These are phyloP conservation scores for Rhinoptilus africanus DNA, from an alignment of 2,113 vertebrate genomes.

Conservation along the genomic window DNA sequence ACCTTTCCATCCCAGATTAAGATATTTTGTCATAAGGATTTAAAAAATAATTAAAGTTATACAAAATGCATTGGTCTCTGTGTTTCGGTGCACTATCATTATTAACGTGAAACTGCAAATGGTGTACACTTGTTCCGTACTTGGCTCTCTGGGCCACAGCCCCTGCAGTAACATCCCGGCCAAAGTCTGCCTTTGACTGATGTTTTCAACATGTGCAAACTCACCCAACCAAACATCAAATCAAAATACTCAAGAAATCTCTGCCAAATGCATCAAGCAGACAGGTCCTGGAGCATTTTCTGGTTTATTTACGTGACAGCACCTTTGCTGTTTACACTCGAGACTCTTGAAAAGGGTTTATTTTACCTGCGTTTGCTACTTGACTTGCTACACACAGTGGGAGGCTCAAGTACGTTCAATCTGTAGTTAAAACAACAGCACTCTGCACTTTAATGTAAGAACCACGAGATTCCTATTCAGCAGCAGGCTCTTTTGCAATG, in stretches of 20 bases:
- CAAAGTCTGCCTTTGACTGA: background rate
- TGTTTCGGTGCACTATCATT: no score
- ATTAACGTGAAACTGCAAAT: background rate
- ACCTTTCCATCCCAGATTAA: background rate
- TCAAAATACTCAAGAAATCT: background rate
- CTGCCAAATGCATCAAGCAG: background rate
- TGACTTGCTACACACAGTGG: background rate
- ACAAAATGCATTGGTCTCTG: rapidly evolving
- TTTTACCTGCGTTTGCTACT: background rate
- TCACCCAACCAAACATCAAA: background rate
- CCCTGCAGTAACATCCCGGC: background rate
- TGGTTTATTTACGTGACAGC: background rate
- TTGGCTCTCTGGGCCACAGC: background rate
- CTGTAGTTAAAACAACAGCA: background rate
- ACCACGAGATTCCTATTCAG: background rate
- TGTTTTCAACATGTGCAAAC: background rate
- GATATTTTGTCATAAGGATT: background rate
- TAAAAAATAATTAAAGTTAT: background rate
- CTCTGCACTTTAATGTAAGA: background rate
- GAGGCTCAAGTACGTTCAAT: background rate
- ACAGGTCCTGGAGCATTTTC: background rate
- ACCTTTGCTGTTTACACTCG: background rate
- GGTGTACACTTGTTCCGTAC: background rate
- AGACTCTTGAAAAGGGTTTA: background rate
- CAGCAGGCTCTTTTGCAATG: background rate